Evolutionary conservation across 2,113 vertebrate genomes (phyloP), one percentile per base, ranked within the genome.

Genomic region (Arenaria interpres): DNA sequence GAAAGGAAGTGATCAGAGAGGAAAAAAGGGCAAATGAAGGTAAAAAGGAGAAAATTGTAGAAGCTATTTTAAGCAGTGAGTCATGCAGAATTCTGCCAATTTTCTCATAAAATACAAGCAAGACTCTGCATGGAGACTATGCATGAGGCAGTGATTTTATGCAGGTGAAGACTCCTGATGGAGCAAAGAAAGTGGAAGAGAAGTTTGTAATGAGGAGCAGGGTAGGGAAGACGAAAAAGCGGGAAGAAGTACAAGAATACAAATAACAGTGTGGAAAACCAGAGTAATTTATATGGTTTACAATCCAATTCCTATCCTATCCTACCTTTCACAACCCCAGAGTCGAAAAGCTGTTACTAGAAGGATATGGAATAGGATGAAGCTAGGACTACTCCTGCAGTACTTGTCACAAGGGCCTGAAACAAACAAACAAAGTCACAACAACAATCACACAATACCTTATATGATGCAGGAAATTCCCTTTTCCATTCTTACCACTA

Each of bases 1-100:
- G 32, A 57, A 62, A 74, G 16, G 16, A 67, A 85, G 19, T n/a
- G 3, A 67, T 62, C 53, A 56, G 23, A 48, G 18, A 37, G 21
- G 35, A 28, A 45, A 75, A 67, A 71, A 46, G 5, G 50, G 19
- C 7, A 93, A 78, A 54, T 23, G 66, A 19, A 66, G 11, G 24
- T n/a, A 66, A 62, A 79, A 45, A 41, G 7, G 14, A 59, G 7
- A 66, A 76, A 90, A 48, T 4, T 7, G 3, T 60, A 60, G 32
- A 54, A 62, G 9, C 5, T 32, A 6, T n/a, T 69, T 3, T 15
- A 48, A n/a, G 18, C 2, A 0, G 7, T 6, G 25, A 81, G 12
- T 57, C 30, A 27, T 8, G 7, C 4, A 18, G 7, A 21, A n/a
- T 66, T 85, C 30, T 66, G 14, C 14, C 30, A 72, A 18, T 54